Evolutionary conservation across 1,140 invertebrate genomes (phyloP).

Genomic region (Drosophila kikkawai): DNA sequence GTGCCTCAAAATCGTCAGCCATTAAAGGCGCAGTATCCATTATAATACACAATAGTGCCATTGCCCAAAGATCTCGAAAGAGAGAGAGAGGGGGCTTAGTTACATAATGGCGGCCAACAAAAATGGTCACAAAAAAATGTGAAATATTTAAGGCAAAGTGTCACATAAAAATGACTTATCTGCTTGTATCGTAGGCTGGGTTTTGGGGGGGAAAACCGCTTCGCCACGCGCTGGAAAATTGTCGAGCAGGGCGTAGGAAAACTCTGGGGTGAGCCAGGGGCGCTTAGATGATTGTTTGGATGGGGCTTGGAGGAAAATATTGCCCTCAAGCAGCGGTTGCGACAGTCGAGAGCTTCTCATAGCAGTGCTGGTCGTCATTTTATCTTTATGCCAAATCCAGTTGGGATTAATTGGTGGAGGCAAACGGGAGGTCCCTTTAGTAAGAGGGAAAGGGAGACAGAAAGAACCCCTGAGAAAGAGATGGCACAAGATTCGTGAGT

Average conservation of each 20-base stretch:
- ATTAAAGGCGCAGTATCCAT: conserved; percentile 72
- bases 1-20: conserved; percentile 66
- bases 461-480: background rate
- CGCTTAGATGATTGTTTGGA: conserved; percentile 12
- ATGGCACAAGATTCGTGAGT: conserved; percentile 54
- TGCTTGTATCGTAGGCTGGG: conserved; percentile 75
- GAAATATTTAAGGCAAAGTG: conserved; percentile 84
- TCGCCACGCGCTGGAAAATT: conserved; percentile 77
- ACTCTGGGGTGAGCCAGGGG: conserved; percentile 14
- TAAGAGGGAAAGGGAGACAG: background rate
- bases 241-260: conserved; percentile 61
- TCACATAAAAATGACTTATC: conserved; percentile 85
- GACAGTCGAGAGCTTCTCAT: conserved; percentile 34
- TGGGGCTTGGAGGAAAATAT: conserved; percentile 47
- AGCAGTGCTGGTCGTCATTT: conserved; percentile 61
- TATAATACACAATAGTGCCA: conserved; percentile 78
- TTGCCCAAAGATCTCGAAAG: conserved; percentile 52
- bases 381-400: conserved; percentile 82
- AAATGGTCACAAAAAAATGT: conserved; percentile 74
- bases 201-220: conserved; percentile 51
- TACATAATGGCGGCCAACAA: conserved; percentile 61
- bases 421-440: conserved; percentile 28
- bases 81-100: conserved; percentile 36
- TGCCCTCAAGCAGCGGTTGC: conserved; percentile 59
- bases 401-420: conserved; percentile 79